Evolutionary conservation across 2,113 vertebrate species (phyloP), one percentile per base, ranked within the genome.

Genomic region (Ophiodon elongatus): DNA sequence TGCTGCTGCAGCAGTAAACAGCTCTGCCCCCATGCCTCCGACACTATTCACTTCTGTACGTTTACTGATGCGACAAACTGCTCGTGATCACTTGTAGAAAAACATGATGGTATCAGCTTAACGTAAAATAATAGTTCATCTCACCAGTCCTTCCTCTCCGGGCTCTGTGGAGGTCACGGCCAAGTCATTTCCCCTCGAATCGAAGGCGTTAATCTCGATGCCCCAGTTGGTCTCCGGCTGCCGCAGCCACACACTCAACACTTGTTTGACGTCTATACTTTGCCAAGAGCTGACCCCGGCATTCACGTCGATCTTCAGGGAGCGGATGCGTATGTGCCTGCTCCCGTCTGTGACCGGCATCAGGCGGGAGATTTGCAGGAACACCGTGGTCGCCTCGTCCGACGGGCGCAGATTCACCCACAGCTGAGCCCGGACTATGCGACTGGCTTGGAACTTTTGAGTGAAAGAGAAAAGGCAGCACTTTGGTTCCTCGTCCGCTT

Each of bases 171-270:
- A 96, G 73, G 98, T 99, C 88, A 99, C 96, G 66, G 97, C 98
- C 81, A 99, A 92, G 90, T 99, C 97, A 41, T 94, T 96, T 79
- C 98, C 97, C 67, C 95, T 96, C 79, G 96, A 95, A 93, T 99
- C 98, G 74, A 96, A 96, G 82, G 98, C 98, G 93, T 98, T 99
- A 82, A 99, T 99, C 95, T 99, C 97, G 91, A 99, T 98, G 89
- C 98, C 98, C 96, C 98, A 96, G 96, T 98, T 99, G 93, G 97
- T 98, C 96, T 99, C 98, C 39, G 98, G 98, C 94, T 99, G 98
- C 95, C 97, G 97, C 94, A 99, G 96, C 98, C 98, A 99, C 89
- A 98, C 98, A 62, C 96, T 96, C 92, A 99, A 73, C 89, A 99
- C 97, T 89, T 97, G 97, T 92, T 99, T 99, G 92, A 99, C 97